A percentile compares a stretch with the other conserved stretches of the same genome.
Evolutionary conservation across 2,888 invertebrate species (phyloP).

Genomic region (Scaptomyza flava): DNA sequence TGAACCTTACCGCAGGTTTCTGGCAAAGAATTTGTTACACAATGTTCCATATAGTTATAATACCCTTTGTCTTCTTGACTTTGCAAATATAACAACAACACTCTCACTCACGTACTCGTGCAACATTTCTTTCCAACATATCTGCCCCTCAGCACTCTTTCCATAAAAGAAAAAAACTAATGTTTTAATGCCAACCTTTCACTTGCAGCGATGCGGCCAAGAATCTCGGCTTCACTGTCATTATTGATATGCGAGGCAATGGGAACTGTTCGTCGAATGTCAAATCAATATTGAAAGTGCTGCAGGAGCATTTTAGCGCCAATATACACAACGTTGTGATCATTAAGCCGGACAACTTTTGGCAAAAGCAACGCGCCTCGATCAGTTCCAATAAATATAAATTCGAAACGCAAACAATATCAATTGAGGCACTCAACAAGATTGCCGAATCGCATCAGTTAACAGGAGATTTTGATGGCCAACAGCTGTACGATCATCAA

Average conservation of each 20-base stretch:
- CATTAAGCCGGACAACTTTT: slow-evolving; percentile 99
- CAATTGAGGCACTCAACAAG: slow-evolving; percentile 96
- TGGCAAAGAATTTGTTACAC: too few relatives aligned
- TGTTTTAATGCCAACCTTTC: slow-evolving; percentile 55
- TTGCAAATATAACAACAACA: slow-evolving; percentile 43
- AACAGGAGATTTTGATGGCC: slow-evolving; percentile 96
- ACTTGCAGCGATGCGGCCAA: slow-evolving; percentile 84
- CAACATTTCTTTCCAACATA: not conserved
- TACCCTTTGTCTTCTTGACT: not conserved
- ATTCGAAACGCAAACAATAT: slow-evolving; percentile 99
- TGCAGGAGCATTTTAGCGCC: slow-evolving; percentile 97
- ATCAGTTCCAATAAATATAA: slow-evolving; percentile 99
- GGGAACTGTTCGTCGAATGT: slow-evolving; percentile 93
- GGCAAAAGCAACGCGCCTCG: slow-evolving; percentile 99
- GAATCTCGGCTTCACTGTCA: slow-evolving; percentile 95
- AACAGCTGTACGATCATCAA: slow-evolving; percentile 96
- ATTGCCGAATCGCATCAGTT: slow-evolving; percentile 96
- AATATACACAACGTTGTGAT: slow-evolving; percentile 97
- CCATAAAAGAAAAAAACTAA: slow-evolving; percentile 16
- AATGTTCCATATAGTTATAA: not conserved
- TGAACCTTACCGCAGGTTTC: too few relatives aligned
- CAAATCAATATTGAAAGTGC: slow-evolving; percentile 98
- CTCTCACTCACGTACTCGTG: slow-evolving; percentile 72
- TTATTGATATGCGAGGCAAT: slow-evolving; percentile 98
- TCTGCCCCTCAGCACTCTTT: slow-evolving; percentile 1